These are phyloP conservation scores for Zosterops hypoxanthus DNA, from an alignment of 2,113 vertebrate species.

Conservation along the genomic window DNA sequence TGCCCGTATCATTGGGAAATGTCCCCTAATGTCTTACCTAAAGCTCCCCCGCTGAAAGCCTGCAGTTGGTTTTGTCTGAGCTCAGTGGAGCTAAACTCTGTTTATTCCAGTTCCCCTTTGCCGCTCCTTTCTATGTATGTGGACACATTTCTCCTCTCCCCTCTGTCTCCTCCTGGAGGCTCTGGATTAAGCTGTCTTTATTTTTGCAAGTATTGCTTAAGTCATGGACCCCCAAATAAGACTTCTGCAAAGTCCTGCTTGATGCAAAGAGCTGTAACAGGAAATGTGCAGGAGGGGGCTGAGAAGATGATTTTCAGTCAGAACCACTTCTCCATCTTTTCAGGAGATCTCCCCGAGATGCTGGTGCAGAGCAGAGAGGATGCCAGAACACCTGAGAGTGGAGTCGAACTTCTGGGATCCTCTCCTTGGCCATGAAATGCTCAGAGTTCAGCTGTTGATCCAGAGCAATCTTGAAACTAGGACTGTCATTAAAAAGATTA, in stretches of 20 bases:
- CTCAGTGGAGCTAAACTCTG: neutral
- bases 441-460: neutral
- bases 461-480: slow-evolving; percentile 14
- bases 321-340: neutral
- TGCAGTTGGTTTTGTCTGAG: neutral
- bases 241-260: neutral
- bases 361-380: neutral
- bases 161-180: neutral
- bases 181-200: neutral
- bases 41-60: neutral
- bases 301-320: neutral
- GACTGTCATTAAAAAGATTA: slow-evolving; percentile 10
- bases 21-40: neutral
- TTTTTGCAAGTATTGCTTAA: neutral
- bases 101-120: neutral
- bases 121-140: neutral
- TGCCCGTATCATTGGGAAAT: neutral
- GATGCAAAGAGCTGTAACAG: accelerated
- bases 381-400: neutral
- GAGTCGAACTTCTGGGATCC: neutral
- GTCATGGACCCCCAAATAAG: neutral
- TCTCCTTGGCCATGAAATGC: neutral
- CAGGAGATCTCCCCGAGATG: neutral
- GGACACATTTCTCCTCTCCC: neutral
- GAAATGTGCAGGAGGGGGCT: neutral